Percentiles rank a stretch among this genome's conserved stretches.
These are phyloP conservation scores for Urechis unicinctus DNA, from an alignment of 2,888 invertebrate genomes.

Conservation along the genomic window DNA sequence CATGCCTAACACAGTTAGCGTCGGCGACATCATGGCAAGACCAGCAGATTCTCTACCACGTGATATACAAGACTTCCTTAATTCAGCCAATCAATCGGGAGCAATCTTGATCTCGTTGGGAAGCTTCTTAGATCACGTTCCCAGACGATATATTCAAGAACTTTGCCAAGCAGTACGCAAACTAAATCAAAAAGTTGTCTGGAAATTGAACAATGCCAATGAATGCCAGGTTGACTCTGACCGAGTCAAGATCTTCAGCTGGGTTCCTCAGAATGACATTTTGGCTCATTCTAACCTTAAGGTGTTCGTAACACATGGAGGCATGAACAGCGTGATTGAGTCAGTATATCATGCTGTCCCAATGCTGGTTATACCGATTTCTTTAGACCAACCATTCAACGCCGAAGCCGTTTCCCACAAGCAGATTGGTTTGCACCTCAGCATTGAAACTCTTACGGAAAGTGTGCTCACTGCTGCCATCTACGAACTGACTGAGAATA, in stretches of 20 bases:
- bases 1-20: neutral
- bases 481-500: neutral
- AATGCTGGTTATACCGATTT: neutral
- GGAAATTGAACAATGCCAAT: neutral
- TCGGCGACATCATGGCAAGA: neutral
- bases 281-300: neutral
- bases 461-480: neutral
- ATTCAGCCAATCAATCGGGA: neutral
- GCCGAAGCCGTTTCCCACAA: neutral
- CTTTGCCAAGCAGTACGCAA: neutral
- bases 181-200: neutral
- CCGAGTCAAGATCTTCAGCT: neutral
- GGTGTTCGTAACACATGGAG: neutral
- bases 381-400: neutral
- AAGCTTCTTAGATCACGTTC: neutral
- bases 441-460: neutral
- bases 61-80: neutral
- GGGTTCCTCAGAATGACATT: neutral
- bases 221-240: neutral
- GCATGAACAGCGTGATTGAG: neutral
- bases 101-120: neutral
- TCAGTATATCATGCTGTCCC: neutral
- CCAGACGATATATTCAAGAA: neutral
- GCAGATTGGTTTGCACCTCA: neutral
- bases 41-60: neutral